Evolutionary conservation across 2,113 vertebrate genomes (phyloP).

Genomic region (Chloebia gouldiae): DNA sequence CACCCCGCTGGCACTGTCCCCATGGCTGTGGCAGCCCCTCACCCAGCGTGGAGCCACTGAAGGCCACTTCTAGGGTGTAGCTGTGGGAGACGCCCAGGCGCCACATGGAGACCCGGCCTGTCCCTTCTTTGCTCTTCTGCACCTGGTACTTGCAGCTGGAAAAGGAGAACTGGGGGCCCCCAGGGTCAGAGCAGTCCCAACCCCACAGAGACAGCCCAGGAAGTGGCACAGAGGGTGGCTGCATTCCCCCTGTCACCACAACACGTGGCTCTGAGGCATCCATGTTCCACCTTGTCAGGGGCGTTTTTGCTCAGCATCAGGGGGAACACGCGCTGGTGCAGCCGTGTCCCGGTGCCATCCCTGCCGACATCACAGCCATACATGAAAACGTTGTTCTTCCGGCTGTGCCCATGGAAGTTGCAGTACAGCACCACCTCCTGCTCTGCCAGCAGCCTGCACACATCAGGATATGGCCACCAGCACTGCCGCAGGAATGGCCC

Average conservation of each 20-base stretch:
- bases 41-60: slow-evolving; percentile 90
- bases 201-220: fast-evolving
- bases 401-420: slow-evolving; percentile 92
- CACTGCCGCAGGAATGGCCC: fast-evolving
- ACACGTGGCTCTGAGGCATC: too few species aligned
- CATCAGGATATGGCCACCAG: fast-evolving
- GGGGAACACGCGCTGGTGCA: slow-evolving; percentile 84
- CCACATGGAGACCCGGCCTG: slow-evolving; percentile 90
- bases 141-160: slow-evolving; percentile 91
- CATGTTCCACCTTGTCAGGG: slow-evolving; percentile 77
- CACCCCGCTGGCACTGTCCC: fast-evolving
- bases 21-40: neutral
- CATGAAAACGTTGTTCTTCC: slow-evolving; percentile 91
- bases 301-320: slow-evolving; percentile 96
- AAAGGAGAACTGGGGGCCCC: slow-evolving; percentile 82
- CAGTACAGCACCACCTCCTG: slow-evolving; percentile 88
- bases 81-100: slow-evolving; percentile 88
- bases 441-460: slow-evolving; percentile 77
- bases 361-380: slow-evolving; percentile 80
- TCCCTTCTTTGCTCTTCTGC: slow-evolving; percentile 89
- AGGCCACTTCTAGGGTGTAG: slow-evolving; percentile 92
- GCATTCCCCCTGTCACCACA: fast-evolving
- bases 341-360: neutral
- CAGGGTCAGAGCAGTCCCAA: neutral
- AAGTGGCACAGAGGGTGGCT: fast-evolving